These are phyloP conservation scores for Phenganax subtilis DNA, from an alignment of 92 coral and sea anemone genomes.

Conservation along the genomic window DNA sequence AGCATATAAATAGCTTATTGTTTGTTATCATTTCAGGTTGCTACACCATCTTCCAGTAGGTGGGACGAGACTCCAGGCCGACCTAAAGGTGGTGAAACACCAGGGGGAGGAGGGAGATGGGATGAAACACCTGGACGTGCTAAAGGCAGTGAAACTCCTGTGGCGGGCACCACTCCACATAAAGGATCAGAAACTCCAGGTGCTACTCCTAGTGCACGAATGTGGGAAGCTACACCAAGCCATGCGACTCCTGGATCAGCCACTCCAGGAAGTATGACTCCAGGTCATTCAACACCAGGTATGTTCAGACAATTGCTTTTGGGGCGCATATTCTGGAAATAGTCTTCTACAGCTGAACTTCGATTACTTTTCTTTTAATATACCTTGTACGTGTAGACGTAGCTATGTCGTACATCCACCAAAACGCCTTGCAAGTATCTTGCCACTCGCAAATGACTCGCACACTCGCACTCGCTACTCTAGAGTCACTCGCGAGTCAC, in stretches of 20 bases:
- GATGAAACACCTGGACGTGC: constrained; percentile 43
- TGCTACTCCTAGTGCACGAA: constrained; percentile 94
- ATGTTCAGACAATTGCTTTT: not conserved
- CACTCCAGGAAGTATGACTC: constrained; percentile 82
- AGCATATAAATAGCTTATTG: not conserved
- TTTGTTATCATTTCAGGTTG: constrained; percentile 46
- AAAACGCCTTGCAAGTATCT: too few relatives aligned
- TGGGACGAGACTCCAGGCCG: constrained; percentile 99
- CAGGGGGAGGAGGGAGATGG: constrained; percentile 39
- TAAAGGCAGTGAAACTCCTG: constrained; percentile 98
- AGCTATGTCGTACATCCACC: too few relatives aligned
- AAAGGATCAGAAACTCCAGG: constrained; percentile 98
- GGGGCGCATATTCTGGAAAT: not conserved
- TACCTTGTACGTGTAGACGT: too few relatives aligned
- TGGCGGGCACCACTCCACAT: constrained; percentile 76
- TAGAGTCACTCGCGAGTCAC: too few relatives aligned
- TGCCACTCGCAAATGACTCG: too few relatives aligned
- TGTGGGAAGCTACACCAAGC: constrained; percentile 98
- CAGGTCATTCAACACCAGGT: constrained; percentile 76
- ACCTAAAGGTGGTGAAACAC: constrained; percentile 41
- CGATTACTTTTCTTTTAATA: too few relatives aligned
- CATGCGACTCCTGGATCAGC: constrained; percentile 92
- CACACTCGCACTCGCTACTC: too few relatives aligned
- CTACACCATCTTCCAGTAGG: constrained; percentile 95
- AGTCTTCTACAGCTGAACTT: too few relatives aligned